These are phyloP conservation scores for Seira ritae DNA, from an alignment of 2,888 invertebrate genomes.

Conservation along the genomic window DNA sequence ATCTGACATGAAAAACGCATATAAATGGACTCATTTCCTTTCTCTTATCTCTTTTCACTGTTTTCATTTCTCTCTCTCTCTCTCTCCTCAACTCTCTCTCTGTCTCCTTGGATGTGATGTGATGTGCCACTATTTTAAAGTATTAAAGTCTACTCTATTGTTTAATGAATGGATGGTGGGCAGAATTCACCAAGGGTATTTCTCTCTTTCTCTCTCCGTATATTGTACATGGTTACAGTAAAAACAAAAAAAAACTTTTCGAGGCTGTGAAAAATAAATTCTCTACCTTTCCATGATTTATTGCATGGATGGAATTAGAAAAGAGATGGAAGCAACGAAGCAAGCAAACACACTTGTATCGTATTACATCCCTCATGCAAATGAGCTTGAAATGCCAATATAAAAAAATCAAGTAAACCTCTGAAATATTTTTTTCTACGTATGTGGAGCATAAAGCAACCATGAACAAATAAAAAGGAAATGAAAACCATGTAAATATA, in stretches of 20 bases:
- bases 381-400: background rate
- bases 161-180: background rate
- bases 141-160: background rate
- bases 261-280: too few relatives aligned
- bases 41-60: conserved; percentile 27
- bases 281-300: background rate
- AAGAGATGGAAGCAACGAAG: background rate
- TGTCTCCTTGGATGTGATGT: too few relatives aligned
- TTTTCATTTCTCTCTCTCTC: conserved; percentile 27
- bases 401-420: background rate
- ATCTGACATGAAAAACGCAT: conserved; percentile 62
- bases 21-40: conserved; percentile 57
- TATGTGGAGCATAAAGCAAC: conserved; percentile 18
- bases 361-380: too few relatives aligned
- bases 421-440: background rate
- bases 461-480: conserved; percentile 30
- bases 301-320: background rate
- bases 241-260: background rate
- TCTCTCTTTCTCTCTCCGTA: too few relatives aligned
- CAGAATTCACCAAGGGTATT: background rate
- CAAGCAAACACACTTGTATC: background rate
- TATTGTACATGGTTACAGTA: too few relatives aligned
- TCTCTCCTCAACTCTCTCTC: too few relatives aligned
- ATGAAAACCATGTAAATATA: conserved; percentile 41
- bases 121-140: background rate